These are phyloP conservation scores for Drosophila leontia DNA, from an alignment of 1,140 invertebrate species.

Conservation along the genomic window DNA sequence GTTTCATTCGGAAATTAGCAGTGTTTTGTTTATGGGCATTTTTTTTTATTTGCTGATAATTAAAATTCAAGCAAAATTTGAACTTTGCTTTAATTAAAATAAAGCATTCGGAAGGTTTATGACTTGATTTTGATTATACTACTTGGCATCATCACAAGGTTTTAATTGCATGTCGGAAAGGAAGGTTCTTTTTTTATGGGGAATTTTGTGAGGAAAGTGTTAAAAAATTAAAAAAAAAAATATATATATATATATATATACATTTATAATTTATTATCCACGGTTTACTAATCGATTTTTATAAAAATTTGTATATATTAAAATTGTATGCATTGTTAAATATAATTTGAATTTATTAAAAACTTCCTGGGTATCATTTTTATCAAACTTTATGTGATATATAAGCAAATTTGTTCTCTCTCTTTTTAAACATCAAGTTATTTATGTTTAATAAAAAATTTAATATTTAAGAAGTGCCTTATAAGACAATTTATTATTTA, in stretches of 20 bases:
- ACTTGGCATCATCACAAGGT: not conserved
- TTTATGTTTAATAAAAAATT: too few species aligned
- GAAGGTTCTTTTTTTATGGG: not conserved
- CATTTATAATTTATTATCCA: not conserved
- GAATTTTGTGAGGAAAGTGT: not conserved
- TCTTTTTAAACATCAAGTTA: too few species aligned
- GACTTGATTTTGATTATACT: not conserved
- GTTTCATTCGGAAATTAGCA: constrained; percentile 22
- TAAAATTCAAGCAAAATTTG: constrained; percentile 18
- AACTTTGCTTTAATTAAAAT: constrained; percentile 23
- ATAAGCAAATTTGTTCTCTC: too few species aligned
- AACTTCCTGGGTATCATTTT: too few species aligned
- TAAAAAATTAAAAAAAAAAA: not conserved
- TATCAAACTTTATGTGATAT: too few species aligned
- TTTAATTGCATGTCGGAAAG: not conserved
- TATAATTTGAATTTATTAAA: not conserved
- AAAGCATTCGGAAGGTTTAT: constrained; percentile 7
- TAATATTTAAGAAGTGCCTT: too few species aligned
- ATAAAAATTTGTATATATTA: not conserved
- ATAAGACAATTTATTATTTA: too few species aligned
- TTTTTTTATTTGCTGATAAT: constrained; percentile 25
- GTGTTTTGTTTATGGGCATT: constrained; percentile 32
- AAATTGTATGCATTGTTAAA: not conserved
- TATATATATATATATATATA: not conserved
- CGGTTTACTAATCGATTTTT: not conserved